Base-by-base conservation (phyloP, 2,797 vertebrate genomes). In the Atherinosoma microstoma region DNA sequence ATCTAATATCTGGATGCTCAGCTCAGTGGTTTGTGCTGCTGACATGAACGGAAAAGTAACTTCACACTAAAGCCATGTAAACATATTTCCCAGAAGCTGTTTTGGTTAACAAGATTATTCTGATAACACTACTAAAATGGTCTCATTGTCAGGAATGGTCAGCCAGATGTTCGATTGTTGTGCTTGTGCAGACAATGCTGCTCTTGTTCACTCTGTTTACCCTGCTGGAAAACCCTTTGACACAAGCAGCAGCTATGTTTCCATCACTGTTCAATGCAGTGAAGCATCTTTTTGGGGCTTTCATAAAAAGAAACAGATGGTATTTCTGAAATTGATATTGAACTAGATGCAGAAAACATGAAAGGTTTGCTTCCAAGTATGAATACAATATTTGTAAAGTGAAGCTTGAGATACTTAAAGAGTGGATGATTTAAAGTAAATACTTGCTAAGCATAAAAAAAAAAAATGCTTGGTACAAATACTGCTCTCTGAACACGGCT, bases 1-100 rank as follows among this genome's bases (percentile, higher is more conserved):
- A 53, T 82, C 65, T 65, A 61, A 79, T 69, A 59, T 38, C 58
- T 62, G 56, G 30, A 72, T 62, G 32, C 30, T 67, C 6, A 32
- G 57, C 62, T 79, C 13, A 72, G 74, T 73, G 62, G 20, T 83
- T 77, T 57, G 40, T 67, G 59, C 61, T 10, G 8, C 49, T 30
- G 35, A 11, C 56, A 58, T 53, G 61, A 59, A 27, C 30, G 32
- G 58, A 63, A 71, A 74, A 70, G n/a, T 20, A 58, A 73, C 35
- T 51, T 68, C 38, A 76, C 32, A 73, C 16, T 42, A 38, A 57
- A 30, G 45, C 35, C 0, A 40, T 67, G 53, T 12, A 68, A 81
- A 60, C 54, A 34, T 53, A 64, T 67, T 73, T 59, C 64, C 71
- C 36, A 24, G n/a, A 68, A 64, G 29, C 58, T 27, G 20, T 57